Evolutionary conservation across 2,888 invertebrate genomes (phyloP), one percentile per base, ranked within the genome.

Genomic region (Mechanitis messenoides): DNA sequence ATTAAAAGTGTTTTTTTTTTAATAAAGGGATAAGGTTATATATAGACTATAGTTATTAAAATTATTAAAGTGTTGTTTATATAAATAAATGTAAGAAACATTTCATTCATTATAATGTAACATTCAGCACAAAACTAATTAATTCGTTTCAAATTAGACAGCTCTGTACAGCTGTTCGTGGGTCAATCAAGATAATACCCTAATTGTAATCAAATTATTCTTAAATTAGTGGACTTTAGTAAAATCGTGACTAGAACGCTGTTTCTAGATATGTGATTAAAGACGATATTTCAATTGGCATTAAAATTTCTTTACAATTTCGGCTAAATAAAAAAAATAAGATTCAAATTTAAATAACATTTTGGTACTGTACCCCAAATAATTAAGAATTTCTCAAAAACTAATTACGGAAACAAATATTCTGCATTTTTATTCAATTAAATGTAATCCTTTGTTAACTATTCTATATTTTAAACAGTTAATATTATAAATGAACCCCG

Each of bases 401-500:
- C 20, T 20, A 20, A 1, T 20, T 20, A 20, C 20, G 20, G 20
- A 20, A 20, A 20, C 20, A 20, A 20, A 20, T 20, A 20, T 20
- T 20, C 20, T 20, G 20, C 20, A 20, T 20, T 20, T 20, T 20
- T 20, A 20, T 20, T 20, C 20, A 20, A 20, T 20, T 20, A 20
- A 20, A 20, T 20, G 20, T 20, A 20, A 20, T 20, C 20, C 20
- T 20, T 20, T 20, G 20, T 20, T 20, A 20, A 20, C 20, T 20
- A 20, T 20, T 42, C 9, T 42, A 9, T 4, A 28, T 42, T 33
- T 77, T 74, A 76, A 79, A 77, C 77, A 74, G 68, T 73, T 80
- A 75, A 79, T 80, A 79, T 84, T 83, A 84, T 84, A 81, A 85
- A 84, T 84, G 83, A 77, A 77, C 75, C 77, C 81, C 80, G 77